A percentile compares a stretch with the other conserved stretches of the same genome.
Evolutionary conservation across 2,888 invertebrate genomes (phyloP).

Genomic region (Dasysyrphus albostriatus): DNA sequence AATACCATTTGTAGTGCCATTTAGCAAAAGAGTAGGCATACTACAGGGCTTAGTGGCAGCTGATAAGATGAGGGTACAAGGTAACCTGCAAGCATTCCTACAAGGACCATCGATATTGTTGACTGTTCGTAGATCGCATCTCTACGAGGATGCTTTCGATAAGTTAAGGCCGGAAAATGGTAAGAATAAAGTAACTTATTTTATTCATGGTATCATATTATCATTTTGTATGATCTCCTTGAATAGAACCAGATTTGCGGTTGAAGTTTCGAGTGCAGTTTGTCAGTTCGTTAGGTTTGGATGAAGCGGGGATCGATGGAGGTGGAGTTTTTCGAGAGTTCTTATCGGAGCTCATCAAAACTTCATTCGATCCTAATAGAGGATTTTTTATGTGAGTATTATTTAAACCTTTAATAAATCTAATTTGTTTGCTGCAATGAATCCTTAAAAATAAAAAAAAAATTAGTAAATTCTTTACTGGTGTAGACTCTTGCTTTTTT

Average conservation of each 20-base stretch:
- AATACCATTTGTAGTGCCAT: constrained; percentile 97
- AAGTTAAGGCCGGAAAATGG: constrained; percentile 95
- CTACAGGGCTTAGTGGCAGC: constrained; percentile 88
- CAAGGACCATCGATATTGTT: constrained; percentile 91
- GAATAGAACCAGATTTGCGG: constrained; percentile 92
- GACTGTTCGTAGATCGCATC: constrained; percentile 92
- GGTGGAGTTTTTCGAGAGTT: constrained; percentile 99
- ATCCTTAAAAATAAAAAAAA: too few relatives aligned
- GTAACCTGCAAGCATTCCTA: constrained; percentile 89
- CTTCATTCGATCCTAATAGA: constrained; percentile 97
- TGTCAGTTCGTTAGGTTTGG: constrained; percentile 94
- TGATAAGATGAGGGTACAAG: constrained; percentile 86
- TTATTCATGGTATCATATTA: background rate
- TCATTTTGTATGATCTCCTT: background rate
- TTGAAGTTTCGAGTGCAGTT: constrained; percentile 94
- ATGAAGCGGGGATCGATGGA: constrained; percentile 98
- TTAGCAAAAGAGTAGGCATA: constrained; percentile 94
- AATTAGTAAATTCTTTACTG: too few relatives aligned
- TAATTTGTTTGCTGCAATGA: background rate
- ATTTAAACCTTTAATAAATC: background rate
- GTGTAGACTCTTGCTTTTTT: too few relatives aligned
- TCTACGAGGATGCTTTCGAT: constrained; percentile 99
- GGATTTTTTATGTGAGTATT: constrained; percentile 90
- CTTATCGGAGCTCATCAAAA: constrained; percentile 95
- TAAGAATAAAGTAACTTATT: constrained; percentile 81